phyloP scores from a whole-genome alignment of 2,888 invertebrate species.

The Urechis unicinctus region DNA sequence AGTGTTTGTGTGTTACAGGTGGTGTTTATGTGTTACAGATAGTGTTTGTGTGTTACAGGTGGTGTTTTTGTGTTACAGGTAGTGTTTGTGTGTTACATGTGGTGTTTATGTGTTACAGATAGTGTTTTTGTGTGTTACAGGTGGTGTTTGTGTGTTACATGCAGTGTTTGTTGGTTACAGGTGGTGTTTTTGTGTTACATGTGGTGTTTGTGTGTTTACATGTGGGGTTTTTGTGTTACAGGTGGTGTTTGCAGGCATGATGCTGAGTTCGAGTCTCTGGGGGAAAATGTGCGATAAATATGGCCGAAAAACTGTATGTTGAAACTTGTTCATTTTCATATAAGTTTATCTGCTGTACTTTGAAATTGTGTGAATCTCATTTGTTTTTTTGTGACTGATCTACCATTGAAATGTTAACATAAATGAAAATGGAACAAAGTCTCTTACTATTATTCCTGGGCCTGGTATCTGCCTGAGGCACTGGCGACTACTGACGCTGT shows the following conservation, averaged over 20 bases:
- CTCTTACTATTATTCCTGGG: not conserved
- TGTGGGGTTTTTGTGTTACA: conserved; percentile 36
- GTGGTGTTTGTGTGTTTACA: too few species aligned
- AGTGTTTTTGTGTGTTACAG: too few species aligned
- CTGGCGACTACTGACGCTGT: not conserved
- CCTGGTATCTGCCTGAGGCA: not conserved
- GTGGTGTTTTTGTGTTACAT: too few species aligned
- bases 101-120: too few species aligned
- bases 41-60: too few species aligned
- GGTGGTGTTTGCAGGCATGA: conserved; percentile 90
- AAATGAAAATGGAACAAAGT: not conserved
- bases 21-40: too few species aligned
- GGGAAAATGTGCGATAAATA: conserved; percentile 88
- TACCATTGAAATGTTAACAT: not conserved
- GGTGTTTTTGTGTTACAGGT: too few species aligned
- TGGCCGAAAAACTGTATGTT: conserved; percentile 72
- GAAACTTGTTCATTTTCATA: conserved; percentile 5
- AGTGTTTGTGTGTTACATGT: too few species aligned
- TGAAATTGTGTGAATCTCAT: too few species aligned
- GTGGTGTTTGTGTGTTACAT: too few species aligned
- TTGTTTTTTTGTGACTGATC: not conserved
- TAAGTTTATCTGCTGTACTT: not conserved
- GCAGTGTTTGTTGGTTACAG: too few species aligned
- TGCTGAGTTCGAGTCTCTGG: conserved; percentile 94
- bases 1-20: too few species aligned